Conservation (phyloP, 2,113 vertebrate species). For the Vidua chalybeata region DNA sequence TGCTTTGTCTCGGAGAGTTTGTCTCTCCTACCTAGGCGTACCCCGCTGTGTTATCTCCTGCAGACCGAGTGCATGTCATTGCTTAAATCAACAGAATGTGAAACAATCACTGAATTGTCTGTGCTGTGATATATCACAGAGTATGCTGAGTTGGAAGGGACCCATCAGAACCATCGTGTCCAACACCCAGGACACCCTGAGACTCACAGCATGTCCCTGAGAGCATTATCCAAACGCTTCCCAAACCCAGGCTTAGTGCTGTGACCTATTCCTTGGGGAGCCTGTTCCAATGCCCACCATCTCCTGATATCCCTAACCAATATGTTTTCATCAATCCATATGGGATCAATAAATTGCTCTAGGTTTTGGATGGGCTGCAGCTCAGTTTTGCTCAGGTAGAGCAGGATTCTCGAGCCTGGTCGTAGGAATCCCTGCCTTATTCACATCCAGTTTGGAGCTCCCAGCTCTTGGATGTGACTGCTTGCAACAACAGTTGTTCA, state of each 20-base stretch:
- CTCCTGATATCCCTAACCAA: background rate
- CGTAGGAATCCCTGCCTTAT: background rate
- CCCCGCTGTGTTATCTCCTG: background rate
- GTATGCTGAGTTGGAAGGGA: background rate
- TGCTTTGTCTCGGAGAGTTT: background rate
- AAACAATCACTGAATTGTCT: background rate
- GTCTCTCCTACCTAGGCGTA: accelerated
- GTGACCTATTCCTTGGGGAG: background rate
- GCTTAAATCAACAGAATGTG: background rate
- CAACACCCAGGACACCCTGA: background rate
- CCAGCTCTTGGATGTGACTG: background rate
- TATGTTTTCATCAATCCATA: background rate
- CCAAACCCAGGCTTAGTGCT: background rate
- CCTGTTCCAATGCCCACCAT: background rate
- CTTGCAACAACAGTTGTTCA: background rate
- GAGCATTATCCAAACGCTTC: background rate
- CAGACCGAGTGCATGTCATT: accelerated
- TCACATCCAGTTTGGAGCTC: background rate
- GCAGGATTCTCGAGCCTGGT: background rate
- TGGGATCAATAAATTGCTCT: background rate
- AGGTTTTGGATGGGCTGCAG: background rate
- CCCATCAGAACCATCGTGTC: background rate
- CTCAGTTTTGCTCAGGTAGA: background rate
- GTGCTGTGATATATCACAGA: background rate
- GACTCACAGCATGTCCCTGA: background rate